These are phyloP conservation scores for Peromyscus eremicus DNA, from an alignment of 2,797 vertebrate genomes.

Conservation along the genomic window DNA sequence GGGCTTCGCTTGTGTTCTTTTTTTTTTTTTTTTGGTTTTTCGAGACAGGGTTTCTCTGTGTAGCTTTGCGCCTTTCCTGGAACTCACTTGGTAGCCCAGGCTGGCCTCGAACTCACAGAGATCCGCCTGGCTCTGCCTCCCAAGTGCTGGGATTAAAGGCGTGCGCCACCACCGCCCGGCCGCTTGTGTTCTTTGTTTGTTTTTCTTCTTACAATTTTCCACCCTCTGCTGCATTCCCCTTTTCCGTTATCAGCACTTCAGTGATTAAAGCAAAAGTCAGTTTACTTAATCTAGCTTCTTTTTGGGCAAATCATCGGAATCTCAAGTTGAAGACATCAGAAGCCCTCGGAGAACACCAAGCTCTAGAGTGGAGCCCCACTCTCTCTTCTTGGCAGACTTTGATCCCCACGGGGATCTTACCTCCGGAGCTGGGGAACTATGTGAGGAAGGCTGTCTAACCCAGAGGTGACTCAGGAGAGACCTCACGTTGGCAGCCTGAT, in stretches of 20 bases:
- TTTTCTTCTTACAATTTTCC: background rate
- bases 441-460: background rate
- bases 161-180: too few relatives aligned
- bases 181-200: too few relatives aligned
- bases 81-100: too few relatives aligned
- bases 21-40: too few relatives aligned
- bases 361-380: background rate
- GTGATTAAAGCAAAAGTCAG: slow-evolving; percentile 19
- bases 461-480: background rate
- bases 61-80: too few relatives aligned
- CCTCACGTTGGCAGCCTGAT: background rate
- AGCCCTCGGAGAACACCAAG: background rate
- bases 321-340: background rate
- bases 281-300: background rate
- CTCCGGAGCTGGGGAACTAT: background rate
- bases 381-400: background rate
- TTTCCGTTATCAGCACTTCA: background rate
- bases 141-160: too few relatives aligned
- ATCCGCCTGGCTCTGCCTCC: too few relatives aligned
- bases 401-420: background rate
- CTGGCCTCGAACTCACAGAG: too few relatives aligned
- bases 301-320: slow-evolving; percentile 7
- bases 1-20: background rate
- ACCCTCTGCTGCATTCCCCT: background rate
- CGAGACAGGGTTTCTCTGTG: too few relatives aligned